Percentiles rank a stretch among this genome's conserved stretches.
These are phyloP conservation scores for Dendrolimus houi DNA, from an alignment of 2,888 invertebrate genomes.

Conservation along the genomic window DNA sequence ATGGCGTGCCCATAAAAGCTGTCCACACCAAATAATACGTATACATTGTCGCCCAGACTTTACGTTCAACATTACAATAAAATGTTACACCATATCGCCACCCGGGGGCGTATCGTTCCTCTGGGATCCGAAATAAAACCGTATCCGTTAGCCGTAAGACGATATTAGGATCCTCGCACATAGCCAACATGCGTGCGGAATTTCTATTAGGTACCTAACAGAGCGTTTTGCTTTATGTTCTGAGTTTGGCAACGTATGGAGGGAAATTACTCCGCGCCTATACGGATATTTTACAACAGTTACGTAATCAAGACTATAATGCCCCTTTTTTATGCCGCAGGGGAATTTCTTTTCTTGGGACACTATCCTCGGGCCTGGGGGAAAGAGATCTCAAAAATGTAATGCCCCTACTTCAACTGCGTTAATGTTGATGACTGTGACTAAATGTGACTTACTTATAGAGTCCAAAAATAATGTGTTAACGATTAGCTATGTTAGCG, in stretches of 20 bases:
- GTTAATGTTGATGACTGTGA: too few relatives aligned
- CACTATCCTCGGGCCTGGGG: too few relatives aligned
- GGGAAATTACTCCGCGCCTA: background rate
- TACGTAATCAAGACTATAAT: too few relatives aligned
- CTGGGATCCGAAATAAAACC: conserved; percentile 42
- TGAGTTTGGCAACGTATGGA: conserved; percentile 5
- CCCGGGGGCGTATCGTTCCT: conserved; percentile 29
- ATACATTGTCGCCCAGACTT: conserved; percentile 2
- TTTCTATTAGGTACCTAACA: conserved; percentile 59
- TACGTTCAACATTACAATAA: conserved; percentile 14
- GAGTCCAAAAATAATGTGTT: too few relatives aligned
- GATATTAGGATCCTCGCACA: conserved; percentile 56
- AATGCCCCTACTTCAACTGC: too few relatives aligned
- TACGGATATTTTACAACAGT: background rate
- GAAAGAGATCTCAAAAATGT: too few relatives aligned
- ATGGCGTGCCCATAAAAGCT: background rate
- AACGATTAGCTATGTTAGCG: too few relatives aligned
- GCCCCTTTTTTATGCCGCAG: too few relatives aligned
- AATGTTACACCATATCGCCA: conserved; percentile 24
- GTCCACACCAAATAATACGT: conserved; percentile 1
- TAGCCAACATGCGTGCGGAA: conserved; percentile 47
- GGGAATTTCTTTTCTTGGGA: too few relatives aligned
- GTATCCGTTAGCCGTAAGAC: conserved; percentile 39
- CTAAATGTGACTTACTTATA: too few relatives aligned
- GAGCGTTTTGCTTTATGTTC: conserved; percentile 54